These are phyloP conservation scores for Amblyornis subalaris DNA, from an alignment of 2,113 vertebrate genomes.

Conservation along the genomic window DNA sequence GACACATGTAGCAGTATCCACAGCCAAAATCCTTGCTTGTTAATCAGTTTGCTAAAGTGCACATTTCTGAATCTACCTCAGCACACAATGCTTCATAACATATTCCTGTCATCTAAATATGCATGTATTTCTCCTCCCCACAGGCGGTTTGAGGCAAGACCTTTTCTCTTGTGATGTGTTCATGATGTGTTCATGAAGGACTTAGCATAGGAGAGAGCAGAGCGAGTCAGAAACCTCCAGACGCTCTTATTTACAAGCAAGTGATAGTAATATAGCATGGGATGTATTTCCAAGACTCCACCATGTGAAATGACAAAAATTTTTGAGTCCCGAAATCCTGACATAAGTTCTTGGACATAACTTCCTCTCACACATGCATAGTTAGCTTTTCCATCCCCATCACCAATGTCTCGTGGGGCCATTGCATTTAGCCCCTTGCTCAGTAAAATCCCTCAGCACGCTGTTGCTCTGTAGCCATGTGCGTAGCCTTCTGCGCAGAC, in stretches of 20 bases:
- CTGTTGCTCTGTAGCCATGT: neutral
- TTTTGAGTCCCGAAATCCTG: neutral
- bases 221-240: neutral
- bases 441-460: neutral
- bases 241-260: neutral
- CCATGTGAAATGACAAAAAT: fast-evolving
- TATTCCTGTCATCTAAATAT: neutral
- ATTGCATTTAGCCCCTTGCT: neutral
- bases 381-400: neutral
- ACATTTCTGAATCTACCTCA: neutral
- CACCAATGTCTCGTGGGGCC: fast-evolving
- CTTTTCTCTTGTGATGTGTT: neutral
- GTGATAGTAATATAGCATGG: neutral
- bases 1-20: neutral
- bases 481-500: neutral
- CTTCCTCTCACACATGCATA: neutral
- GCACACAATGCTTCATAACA: fast-evolving
- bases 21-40: neutral
- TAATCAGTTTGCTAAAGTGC: neutral
- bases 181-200: neutral
- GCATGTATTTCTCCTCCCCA: neutral
- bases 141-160: neutral
- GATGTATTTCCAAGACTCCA: neutral
- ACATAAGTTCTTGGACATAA: neutral
- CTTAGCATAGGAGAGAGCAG: neutral